phyloP scores from a whole-genome alignment of 2,888 invertebrate genomes.

The Phragmatobia fuliginosa region DNA sequence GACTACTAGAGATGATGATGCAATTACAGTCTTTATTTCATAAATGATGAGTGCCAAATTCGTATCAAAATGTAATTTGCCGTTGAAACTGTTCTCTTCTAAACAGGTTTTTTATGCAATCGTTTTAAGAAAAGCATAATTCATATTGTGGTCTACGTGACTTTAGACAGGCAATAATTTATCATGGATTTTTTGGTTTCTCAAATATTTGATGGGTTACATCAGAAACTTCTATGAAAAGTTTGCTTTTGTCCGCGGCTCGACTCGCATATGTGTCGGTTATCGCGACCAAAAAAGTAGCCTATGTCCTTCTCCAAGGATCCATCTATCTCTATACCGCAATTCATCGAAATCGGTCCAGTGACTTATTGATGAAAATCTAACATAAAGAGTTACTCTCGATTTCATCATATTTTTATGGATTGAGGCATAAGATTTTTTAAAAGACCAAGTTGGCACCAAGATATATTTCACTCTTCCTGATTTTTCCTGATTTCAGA shows the following conservation, averaged over 20 bases:
- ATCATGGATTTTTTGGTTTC: conserved; percentile 9
- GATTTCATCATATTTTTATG: too few species aligned
- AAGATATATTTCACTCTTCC: neutral
- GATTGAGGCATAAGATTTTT: neutral
- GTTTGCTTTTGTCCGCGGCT: too few species aligned
- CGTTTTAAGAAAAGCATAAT: neutral
- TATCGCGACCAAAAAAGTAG: too few species aligned
- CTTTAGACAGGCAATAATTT: conserved; percentile 16
- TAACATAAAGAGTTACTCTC: too few species aligned
- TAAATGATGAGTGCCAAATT: conserved; percentile 14
- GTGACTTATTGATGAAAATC: too few species aligned
- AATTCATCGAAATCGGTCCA: too few species aligned
- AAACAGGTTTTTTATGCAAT: neutral
- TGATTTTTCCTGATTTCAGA: neutral
- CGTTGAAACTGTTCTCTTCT: neutral
- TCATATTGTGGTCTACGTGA: conserved; percentile 41
- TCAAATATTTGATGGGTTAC: conserved; percentile 14
- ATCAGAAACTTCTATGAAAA: neutral
- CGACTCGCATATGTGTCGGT: too few species aligned
- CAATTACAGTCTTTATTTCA: neutral
- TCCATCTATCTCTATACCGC: too few species aligned
- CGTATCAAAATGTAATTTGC: conserved; percentile 1
- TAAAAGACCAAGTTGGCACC: neutral
- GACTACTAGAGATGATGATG: neutral
- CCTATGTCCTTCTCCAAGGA: too few species aligned